Conservation (phyloP, 2,113 vertebrate species). For the Amblyornis subalaris region DNA sequence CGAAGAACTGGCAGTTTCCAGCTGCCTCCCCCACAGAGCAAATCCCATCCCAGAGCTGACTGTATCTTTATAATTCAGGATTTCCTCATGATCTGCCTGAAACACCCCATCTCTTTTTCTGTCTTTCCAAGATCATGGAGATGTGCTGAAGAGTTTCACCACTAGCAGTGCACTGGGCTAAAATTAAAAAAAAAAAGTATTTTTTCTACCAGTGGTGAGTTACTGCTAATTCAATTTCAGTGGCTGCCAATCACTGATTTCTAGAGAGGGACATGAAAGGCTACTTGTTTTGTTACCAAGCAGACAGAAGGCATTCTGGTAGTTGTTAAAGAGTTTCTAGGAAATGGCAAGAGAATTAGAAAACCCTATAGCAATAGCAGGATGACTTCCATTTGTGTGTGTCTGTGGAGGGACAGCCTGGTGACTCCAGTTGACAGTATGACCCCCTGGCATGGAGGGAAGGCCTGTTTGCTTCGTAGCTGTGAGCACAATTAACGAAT, state of each 20-base stretch:
- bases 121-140: background rate
- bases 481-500: background rate
- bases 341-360: slow-evolving; percentile 23
- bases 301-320: slow-evolving; percentile 10
- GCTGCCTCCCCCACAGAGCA: background rate
- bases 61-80: slow-evolving; percentile 3
- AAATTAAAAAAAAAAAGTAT: background rate
- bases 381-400: background rate
- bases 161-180: background rate
- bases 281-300: slow-evolving; percentile 16
- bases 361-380: background rate
- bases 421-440: background rate
- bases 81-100: background rate
- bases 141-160: background rate
- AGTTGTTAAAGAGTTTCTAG: slow-evolving; percentile 31
- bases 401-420: background rate
- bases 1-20: background rate
- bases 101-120: background rate
- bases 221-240: slow-evolving; percentile 47
- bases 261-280: slow-evolving; percentile 19
- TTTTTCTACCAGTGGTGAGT: background rate
- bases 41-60: background rate
- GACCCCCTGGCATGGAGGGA: background rate
- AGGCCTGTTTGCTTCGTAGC: background rate
- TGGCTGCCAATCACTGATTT: slow-evolving; percentile 40